These are phyloP conservation scores for Sminthopsis crassicaudata DNA, from an alignment of 2,113 vertebrate genomes.

Conservation along the genomic window DNA sequence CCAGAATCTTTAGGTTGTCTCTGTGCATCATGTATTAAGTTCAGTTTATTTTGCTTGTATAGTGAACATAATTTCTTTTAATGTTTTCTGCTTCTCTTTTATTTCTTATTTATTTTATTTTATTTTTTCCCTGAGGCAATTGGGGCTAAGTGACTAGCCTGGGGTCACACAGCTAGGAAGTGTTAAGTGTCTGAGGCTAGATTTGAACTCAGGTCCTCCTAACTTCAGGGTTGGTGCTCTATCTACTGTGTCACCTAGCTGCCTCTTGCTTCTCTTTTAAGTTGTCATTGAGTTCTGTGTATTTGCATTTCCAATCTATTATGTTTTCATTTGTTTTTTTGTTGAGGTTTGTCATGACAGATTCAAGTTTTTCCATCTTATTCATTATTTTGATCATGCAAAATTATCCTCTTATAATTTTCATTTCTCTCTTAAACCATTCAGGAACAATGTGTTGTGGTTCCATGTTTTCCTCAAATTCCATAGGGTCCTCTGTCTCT, in stretches of 20 bases:
- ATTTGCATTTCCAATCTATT: background rate
- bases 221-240: too few relatives aligned
- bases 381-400: background rate
- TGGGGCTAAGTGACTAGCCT: too few relatives aligned
- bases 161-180: too few relatives aligned
- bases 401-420: background rate
- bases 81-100: background rate
- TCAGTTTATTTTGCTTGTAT: background rate
- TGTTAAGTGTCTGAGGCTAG: too few relatives aligned
- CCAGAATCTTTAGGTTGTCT: background rate
- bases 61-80: background rate
- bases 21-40: background rate
- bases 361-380: background rate
- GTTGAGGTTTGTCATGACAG: background rate
- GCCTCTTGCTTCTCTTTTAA: background rate
- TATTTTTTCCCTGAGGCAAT: too few relatives aligned
- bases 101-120: too few relatives aligned
- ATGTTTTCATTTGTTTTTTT: background rate
- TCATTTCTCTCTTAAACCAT: background rate
- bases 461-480: background rate
- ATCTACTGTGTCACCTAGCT: too few relatives aligned
- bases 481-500: background rate
- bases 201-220: too few relatives aligned
- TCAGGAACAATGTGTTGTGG: background rate
- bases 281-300: background rate